phyloP scores from a whole-genome alignment of 2,113 vertebrate genomes.

The Symphodus melops region DNA sequence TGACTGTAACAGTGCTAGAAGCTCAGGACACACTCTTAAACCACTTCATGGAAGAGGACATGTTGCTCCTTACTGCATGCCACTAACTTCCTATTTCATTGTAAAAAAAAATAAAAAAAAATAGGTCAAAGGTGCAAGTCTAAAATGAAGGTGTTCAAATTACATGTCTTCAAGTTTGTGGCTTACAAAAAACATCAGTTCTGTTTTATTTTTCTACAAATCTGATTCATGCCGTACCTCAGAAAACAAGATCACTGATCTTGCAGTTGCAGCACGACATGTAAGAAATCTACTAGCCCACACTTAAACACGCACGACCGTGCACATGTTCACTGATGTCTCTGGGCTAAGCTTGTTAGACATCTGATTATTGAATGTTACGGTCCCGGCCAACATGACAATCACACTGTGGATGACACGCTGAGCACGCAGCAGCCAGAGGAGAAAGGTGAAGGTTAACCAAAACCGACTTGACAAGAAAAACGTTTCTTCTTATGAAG shows the following conservation, averaged over 20 bases:
- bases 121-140: background rate
- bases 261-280: background rate
- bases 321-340: background rate
- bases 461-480: background rate
- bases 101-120: background rate
- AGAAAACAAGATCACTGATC: conserved; percentile 8
- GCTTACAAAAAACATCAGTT: background rate
- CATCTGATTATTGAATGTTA: conserved; percentile 36
- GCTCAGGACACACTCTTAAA: too few species aligned
- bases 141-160: background rate
- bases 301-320: background rate
- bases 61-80: background rate
- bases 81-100: background rate
- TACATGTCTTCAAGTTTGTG: background rate
- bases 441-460: conserved; percentile 45
- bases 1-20: too few species aligned
- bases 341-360: conserved; percentile 7
- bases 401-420: conserved; percentile 22
- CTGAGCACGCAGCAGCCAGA: background rate
- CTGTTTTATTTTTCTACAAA: background rate
- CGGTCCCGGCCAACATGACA: background rate
- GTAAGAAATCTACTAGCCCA: background rate
- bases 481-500: background rate
- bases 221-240: background rate
- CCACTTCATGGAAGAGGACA: too few species aligned